Base-by-base conservation (phyloP, 2,797 vertebrate species). In the Acanthopagrus latus region DNA sequence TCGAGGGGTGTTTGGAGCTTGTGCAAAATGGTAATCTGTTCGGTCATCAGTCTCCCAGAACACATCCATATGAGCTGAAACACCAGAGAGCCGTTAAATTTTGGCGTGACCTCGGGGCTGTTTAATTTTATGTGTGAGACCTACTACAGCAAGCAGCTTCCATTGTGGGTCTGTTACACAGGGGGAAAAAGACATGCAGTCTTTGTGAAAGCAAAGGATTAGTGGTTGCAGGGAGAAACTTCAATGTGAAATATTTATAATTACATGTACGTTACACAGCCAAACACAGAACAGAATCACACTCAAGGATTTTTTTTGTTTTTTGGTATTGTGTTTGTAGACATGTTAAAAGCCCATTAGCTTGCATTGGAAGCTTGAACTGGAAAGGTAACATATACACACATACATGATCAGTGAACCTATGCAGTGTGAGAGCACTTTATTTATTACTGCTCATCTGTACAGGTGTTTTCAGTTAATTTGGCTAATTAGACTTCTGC, bases 11-110 rank as follows among this genome's bases (percentile, higher is more conserved):
- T 55, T 58, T 29, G 14, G 59, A 50, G 29, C 25, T 47, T 51
- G 51, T 79, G 58, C 25, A 17, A 69, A 74, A 47, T 18, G 9
- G 8, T 54, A 43, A 78, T 74, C 43, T 58, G 4, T 50, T 74
- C 47, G 55, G 46, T 55, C 16, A 64, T 52, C 44, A 55, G 7
- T 79, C 41, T 63, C 57, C 52, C 25, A 46, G 21, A 64, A 55
- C 17, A 29, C 3, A 11, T 44, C 33, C 8, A 23, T 25, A 29
- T 50, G 38, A 48, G 21, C 43, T 51, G 47, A 56, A 71, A 58
- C 59, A 38, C 52, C 52, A 59, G 25, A 46, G 48, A 52, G 57
- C 18, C 38, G 23, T 47, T 62, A 21, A 78, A 65, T 73, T 58
- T 57, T 21, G 13, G 9, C 20, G 52, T 43, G 21, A 47, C 17